Base-by-base conservation (phyloP, 2,113 vertebrate species). In the Loxodonta africana region DNA sequence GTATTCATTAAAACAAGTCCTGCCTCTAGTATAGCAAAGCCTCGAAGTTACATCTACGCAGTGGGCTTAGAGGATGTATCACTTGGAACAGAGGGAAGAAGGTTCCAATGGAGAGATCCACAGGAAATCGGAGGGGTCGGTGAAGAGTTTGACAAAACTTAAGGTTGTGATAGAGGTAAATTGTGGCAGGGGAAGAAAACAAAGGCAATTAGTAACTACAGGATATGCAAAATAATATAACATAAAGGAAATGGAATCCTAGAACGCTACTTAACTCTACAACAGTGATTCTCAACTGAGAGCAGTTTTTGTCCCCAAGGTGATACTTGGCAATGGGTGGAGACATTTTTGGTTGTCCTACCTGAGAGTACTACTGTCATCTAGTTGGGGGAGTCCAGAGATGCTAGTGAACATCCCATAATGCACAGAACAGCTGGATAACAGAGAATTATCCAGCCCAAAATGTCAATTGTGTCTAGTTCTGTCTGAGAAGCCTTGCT, bases 261-360 rank as follows among this genome's bases (percentile, higher is more conserved):
- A 21, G 20, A 0, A 4, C 6, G 0, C 2, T 2, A 1, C 21
- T 51, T 28, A 26, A 14, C n/a, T 26, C 1, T 65, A 1, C 15
- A 1, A 0, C 0, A 0, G 5, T 3, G 11, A 9, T 33, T 83
- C 77, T 33, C 53, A 48, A 1, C 23, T 30, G 44, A 17, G 0
- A 2, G 28, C 2, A 4, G 2, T 18, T 12, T 28, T 4, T 11
- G 26, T 17, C 4, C 65, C 28, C 48, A 8, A 14, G 10, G 48
- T 48, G 76, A 44, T 33, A 20, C 8, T 33, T 8, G 48, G 51
- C 2, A 6, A 9, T 28, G 51, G 21, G 69, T 37, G 18, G 17
- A 67, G 69, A 69, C 28, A 44, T 0, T 48, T 5, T 8, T 41
- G 8, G 8, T 23, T 44, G 4, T 77, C 77, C 60, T 6, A 11